Evolutionary conservation across 2,888 invertebrate genomes (phyloP), one percentile per base, ranked within the genome.

Genomic region (Ophraella communa): DNA sequence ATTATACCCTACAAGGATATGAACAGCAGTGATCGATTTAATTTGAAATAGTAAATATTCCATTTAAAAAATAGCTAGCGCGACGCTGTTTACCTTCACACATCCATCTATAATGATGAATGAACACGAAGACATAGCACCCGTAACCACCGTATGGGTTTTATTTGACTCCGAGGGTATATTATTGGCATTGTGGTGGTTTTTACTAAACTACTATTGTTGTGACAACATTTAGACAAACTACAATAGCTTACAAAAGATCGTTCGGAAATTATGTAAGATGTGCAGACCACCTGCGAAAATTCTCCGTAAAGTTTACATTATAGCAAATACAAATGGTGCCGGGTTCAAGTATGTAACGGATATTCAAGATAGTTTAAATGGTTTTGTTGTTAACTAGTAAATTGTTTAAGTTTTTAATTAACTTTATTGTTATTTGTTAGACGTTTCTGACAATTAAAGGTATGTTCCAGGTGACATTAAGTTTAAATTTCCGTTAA

Each of bases 151-250:
- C 51, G 23, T 59, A 64, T 62, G 55, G 64, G 51, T 66, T 66
- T 61, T 47, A 62, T 62, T 62, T 64, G 52, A 39, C 57, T 60
- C 65, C 45, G 33, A 51, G 49, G 49, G 49, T 51, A 51, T 7
- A 51, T 30, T 14, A 35, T 35, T 23, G 18, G 39, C 56, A 63
- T 66, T 63, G 66, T 66, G 58, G 56, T 39, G 35, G 66, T 24
- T 51, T 52, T 66, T 56, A 66, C 68, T 64, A 61, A 66, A 61
- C 66, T 47, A 55, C 66, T 65, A 63, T 73, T 73, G 73, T 73
- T 73, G 70, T 73, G 73, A 73, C 73, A 70, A 68, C 70, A 56
- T 69, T 57, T 53, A 64, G 66, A 64, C 39, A 59, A 33, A 49
- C 59, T 30, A 45, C 57, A 60, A 57, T 61, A 30, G 24, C 11